These are phyloP conservation scores for Hylaeus volcanicus DNA, from an alignment of 1,140 invertebrate genomes.

Conservation along the genomic window DNA sequence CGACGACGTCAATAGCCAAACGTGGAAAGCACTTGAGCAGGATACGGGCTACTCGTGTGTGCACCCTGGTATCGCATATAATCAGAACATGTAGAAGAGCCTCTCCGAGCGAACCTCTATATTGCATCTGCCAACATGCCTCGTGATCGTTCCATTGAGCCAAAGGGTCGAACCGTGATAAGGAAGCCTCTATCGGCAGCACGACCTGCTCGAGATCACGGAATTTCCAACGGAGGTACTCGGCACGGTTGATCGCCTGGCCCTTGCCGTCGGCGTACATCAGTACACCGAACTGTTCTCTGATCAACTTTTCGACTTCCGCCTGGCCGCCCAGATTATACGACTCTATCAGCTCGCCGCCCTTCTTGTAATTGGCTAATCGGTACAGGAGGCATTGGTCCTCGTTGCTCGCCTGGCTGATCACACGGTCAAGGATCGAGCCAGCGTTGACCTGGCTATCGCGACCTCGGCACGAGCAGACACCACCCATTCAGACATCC, in stretches of 20 bases:
- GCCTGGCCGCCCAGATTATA: slow-evolving; percentile 90
- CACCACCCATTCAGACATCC: slow-evolving; percentile 79
- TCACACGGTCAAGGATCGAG: slow-evolving; percentile 92
- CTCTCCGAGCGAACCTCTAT: slow-evolving; percentile 96
- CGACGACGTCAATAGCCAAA: slow-evolving; percentile 95
- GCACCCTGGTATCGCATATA: slow-evolving; percentile 94
- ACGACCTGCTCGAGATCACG: slow-evolving; percentile 90
- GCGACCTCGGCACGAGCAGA: slow-evolving; percentile 75
- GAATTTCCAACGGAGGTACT: slow-evolving; percentile 96
- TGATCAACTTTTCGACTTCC: slow-evolving; percentile 92
- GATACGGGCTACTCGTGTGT: slow-evolving; percentile 92
- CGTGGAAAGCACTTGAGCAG: slow-evolving; percentile 95
- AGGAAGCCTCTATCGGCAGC: slow-evolving; percentile 90
- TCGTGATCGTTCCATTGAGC: slow-evolving; percentile 93
- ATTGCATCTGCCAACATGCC: slow-evolving; percentile 98
- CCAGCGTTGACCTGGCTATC: slow-evolving; percentile 82
- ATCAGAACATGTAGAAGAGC: slow-evolving; percentile 96
- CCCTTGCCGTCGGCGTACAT: slow-evolving; percentile 95
- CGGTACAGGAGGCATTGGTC: slow-evolving; percentile 93
- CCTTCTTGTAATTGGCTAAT: slow-evolving; percentile 94
- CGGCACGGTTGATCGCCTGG: slow-evolving; percentile 91
- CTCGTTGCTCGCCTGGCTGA: slow-evolving; percentile 90
- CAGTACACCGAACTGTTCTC: slow-evolving; percentile 92
- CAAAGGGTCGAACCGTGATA: slow-evolving; percentile 90
- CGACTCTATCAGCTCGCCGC: slow-evolving; percentile 91